Percentiles rank a stretch among this genome's conserved stretches.
These are phyloP conservation scores for Agapostemon virescens DNA, from an alignment of 2,888 invertebrate species.

Conservation along the genomic window DNA sequence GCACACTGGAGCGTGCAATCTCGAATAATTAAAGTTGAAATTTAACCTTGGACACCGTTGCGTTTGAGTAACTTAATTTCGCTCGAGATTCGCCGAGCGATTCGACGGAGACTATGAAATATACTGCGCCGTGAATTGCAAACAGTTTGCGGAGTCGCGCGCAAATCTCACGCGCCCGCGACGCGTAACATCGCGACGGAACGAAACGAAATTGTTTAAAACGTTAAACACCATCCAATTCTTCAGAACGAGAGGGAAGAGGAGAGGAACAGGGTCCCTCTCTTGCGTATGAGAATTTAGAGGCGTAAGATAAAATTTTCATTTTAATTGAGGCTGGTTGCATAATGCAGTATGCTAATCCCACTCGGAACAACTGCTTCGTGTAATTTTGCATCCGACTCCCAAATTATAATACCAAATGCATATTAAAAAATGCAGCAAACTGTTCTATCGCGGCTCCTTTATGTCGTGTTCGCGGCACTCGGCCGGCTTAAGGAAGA, in stretches of 20 bases:
- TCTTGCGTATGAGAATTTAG: neutral
- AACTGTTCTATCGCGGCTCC: neutral
- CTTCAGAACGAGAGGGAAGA: too few relatives aligned
- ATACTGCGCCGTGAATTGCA: conserved; percentile 1
- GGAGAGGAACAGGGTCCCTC: neutral
- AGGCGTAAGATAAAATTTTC: conserved; percentile 12
- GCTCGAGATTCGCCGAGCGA: conserved; percentile 14
- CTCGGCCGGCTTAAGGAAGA: neutral
- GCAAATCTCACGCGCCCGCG: neutral
- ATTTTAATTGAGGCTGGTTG: conserved; percentile 25
- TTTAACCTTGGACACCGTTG: conserved; percentile 33
- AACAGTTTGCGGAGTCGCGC: neutral
- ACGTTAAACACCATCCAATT: neutral
- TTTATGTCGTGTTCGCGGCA: neutral
- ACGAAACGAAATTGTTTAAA: neutral
- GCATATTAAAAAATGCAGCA: neutral
- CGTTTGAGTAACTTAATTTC: conserved; percentile 43
- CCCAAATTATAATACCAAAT: conserved; percentile 1
- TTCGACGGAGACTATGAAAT: conserved; percentile 7
- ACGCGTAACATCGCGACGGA: neutral
- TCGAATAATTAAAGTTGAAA: conserved; percentile 47
- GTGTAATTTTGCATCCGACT: conserved; percentile 13
- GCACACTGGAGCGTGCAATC: conserved; percentile 33
- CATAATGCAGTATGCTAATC: conserved; percentile 31
- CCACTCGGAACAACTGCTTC: neutral